Percentiles rank a stretch among this genome's conserved stretches.
Evolutionary conservation across 2,797 vertebrate genomes (phyloP).

Genomic region (Prunella strophiata): DNA sequence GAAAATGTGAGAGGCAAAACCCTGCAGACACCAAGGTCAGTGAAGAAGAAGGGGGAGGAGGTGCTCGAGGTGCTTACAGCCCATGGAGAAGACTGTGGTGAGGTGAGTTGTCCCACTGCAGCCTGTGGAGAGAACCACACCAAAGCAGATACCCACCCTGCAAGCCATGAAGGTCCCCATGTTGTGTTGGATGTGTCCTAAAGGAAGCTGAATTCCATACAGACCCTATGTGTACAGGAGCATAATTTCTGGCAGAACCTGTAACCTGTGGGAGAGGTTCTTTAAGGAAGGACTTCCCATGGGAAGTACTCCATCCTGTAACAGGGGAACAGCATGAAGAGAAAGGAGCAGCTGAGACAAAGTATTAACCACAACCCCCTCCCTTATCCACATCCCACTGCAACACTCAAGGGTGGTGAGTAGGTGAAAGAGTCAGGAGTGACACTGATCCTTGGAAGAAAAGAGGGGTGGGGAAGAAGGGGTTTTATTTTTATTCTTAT

Average conservation of each 20-base stretch:
- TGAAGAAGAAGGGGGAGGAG: neutral
- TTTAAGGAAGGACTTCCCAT: neutral
- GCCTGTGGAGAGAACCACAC: neutral
- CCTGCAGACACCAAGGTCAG: neutral
- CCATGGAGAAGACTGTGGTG: neutral
- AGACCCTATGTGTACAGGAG: fast-evolving
- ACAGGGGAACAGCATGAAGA: neutral
- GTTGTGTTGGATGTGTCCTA: fast-evolving
- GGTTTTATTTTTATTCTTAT: neutral
- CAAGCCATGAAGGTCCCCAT: neutral
- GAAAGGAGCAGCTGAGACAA: neutral
- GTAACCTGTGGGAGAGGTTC: neutral
- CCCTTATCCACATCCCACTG: neutral
- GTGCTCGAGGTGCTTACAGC: neutral
- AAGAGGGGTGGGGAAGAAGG: neutral
- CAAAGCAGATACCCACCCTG: neutral
- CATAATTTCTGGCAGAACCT: neutral
- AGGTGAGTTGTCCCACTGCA: neutral
- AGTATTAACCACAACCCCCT: neutral
- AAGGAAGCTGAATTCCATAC: neutral
- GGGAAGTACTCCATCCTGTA: neutral
- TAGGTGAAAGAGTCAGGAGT: neutral
- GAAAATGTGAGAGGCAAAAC: neutral
- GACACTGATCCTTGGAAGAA: neutral
- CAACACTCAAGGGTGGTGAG: fast-evolving